Evolutionary conservation across 2,797 vertebrate genomes (phyloP), one percentile per base, ranked within the genome.

Genomic region (Schizopygopsis pylzovi): DNA sequence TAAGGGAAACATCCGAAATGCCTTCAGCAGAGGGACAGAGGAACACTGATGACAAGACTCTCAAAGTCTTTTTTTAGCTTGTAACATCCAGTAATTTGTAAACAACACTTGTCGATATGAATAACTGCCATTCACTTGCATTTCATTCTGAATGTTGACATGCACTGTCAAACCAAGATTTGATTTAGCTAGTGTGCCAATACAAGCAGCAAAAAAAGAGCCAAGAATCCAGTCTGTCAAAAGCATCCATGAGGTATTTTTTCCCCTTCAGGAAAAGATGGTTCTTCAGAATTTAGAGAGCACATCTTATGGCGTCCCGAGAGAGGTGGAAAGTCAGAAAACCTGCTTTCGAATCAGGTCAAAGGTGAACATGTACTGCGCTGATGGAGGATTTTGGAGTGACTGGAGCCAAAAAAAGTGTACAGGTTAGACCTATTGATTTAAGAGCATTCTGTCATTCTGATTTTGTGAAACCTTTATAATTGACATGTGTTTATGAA

Each of bases 341-440:
- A 54, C 82, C 85, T 96, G 95, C 87, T 91, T 94, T 88, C 91
- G 87, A 39, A 90, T 95, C 75, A 93, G 94, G 8, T 94, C 94
- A 76, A 94, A 87, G 82, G 4, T 96, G 83, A 72, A 91, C 33
- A 89, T 83, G 6, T 95, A 94, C 6, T 96, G 95, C 67, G 92
- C 89, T 1, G 83, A 92, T 8, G 84, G 70, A 7, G 87, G 94
- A 81, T 89, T 93, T 22, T 96, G 95, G 94, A 96, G 95, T 12
- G 92, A 95, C 0, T 96, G 95, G 95, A 95, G 94, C 86, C 85
- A 1, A 7, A 25, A 7, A 5, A 47, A 4, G 5, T 96, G 95
- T 77, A 25, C 89, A 92, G 93, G 93, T 95, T 91, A 81, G 63
- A 56, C 7, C 37, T 1, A 4, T 49, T 11, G 20, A 10, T 52